Conservation (phyloP, 2,888 invertebrate genomes). For the Ennomos erosarius region DNA sequence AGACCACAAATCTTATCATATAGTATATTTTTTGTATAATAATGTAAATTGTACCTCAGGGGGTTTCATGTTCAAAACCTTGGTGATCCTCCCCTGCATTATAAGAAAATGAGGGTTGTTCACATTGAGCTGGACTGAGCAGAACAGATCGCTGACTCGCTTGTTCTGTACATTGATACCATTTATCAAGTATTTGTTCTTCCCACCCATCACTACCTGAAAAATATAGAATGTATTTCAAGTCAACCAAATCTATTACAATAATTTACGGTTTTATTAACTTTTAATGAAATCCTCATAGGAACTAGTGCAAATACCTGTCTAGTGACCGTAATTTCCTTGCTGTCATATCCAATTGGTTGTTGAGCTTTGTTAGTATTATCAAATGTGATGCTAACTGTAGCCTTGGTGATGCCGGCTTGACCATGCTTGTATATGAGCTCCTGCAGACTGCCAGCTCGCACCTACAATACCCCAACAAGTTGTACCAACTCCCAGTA, state of each 20-base stretch:
- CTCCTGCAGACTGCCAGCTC: conserved; percentile 96
- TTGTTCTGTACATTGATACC: conserved; percentile 96
- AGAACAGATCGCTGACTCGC: conserved; percentile 96
- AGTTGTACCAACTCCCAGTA: background rate
- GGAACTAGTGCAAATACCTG: conserved; percentile 85
- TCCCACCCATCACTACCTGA: conserved; percentile 93
- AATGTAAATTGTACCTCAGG: conserved; percentile 88
- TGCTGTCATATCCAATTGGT: conserved; percentile 96
- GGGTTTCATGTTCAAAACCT: conserved; percentile 99
- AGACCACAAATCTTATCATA: too few relatives aligned
- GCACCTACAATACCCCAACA: conserved; percentile 86
- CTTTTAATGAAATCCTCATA: too few relatives aligned
- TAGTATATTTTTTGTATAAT: too few relatives aligned
- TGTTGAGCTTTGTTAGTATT: conserved; percentile 92
- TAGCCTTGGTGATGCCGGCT: conserved; percentile 97
- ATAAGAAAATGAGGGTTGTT: conserved; percentile 99
- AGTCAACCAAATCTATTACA: background rate
- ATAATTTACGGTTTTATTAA: background rate
- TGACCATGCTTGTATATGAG: conserved; percentile 99
- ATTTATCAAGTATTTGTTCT: conserved; percentile 97
- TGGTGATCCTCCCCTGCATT: conserved; percentile 99
- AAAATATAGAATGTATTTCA: conserved; percentile 19
- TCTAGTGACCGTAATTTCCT: conserved; percentile 96
- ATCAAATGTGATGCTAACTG: conserved; percentile 98
- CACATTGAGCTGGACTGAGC: conserved; percentile 98